Evolutionary conservation across 2,888 invertebrate species (phyloP).

Genomic region (Patella ulyssiponensis): DNA sequence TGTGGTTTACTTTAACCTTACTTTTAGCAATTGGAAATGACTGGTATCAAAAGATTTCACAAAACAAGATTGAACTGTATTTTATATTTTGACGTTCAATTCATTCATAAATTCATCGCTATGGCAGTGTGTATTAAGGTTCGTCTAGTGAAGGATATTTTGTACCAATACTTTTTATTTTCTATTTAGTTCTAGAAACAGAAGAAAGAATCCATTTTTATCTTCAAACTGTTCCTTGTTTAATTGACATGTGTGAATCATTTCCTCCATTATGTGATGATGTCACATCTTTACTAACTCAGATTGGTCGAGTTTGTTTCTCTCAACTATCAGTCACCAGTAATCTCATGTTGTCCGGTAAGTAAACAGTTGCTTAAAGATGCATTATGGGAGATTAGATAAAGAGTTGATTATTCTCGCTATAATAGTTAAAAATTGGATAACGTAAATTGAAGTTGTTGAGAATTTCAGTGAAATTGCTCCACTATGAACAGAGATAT

Average conservation of each 20-base stretch:
- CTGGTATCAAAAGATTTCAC: no score
- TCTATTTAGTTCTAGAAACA: constrained; percentile 81
- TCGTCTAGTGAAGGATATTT: neutral
- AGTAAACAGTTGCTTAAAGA: neutral
- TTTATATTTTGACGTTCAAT: no score
- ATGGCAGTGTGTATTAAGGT: neutral
- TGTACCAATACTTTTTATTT: constrained; percentile 13
- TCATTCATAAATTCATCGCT: no score
- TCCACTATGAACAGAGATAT: no score
- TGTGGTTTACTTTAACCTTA: no score
- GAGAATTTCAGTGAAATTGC: no score
- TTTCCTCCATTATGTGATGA: constrained; percentile 94
- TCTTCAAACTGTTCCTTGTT: constrained; percentile 86
- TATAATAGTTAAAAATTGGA: no score
- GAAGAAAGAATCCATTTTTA: constrained; percentile 86
- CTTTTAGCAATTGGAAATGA: no score
- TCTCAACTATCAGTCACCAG: constrained; percentile 57
- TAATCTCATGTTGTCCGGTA: constrained; percentile 51
- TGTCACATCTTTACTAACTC: constrained; percentile 86
- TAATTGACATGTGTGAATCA: constrained; percentile 89
- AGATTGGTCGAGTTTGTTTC: constrained; percentile 78
- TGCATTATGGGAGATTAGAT: no score
- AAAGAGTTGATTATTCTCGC: no score
- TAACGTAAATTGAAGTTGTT: no score
- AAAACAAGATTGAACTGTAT: no score